Evolutionary conservation across 2,113 vertebrate species (phyloP).

Genomic region (Osmerus eperlanus): DNA sequence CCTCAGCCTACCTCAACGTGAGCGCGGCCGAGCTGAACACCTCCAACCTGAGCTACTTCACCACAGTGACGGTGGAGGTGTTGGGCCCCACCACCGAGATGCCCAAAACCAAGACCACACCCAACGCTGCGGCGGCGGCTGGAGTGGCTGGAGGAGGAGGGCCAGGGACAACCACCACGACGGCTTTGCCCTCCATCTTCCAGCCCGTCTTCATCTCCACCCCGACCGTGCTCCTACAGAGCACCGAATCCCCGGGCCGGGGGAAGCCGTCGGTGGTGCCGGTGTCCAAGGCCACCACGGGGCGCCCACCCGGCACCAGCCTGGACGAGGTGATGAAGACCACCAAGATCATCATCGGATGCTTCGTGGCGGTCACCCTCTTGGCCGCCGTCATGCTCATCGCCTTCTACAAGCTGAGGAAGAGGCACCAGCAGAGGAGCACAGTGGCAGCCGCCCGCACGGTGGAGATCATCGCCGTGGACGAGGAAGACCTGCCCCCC

Average conservation of each 20-base stretch:
- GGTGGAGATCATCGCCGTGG: slow-evolving; percentile 95
- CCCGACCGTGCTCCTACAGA: slow-evolving; percentile 89
- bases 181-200: slow-evolving; percentile 87
- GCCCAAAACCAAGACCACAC: slow-evolving; percentile 85
- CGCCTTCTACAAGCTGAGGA: slow-evolving; percentile 96
- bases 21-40: slow-evolving; percentile 96
- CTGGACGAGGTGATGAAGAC: slow-evolving; percentile 98
- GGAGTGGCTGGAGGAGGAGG: slow-evolving; percentile 56
- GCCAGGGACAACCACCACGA: slow-evolving; percentile 69
- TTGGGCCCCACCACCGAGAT: slow-evolving; percentile 85
- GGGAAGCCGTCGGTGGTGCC: slow-evolving; percentile 69
- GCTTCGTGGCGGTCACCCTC: slow-evolving; percentile 95
- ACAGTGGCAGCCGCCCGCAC: slow-evolving; percentile 88
- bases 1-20: slow-evolving; percentile 97
- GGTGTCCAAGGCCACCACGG: slow-evolving; percentile 72
- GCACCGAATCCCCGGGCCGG: slow-evolving; percentile 78
- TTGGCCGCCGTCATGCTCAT: slow-evolving; percentile 96
- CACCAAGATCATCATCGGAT: slow-evolving; percentile 98
- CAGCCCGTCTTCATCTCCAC: slow-evolving; percentile 95
- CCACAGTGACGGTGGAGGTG: slow-evolving; percentile 93
- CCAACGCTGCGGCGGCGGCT: slow-evolving; percentile 55
- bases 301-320: slow-evolving; percentile 78
- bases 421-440: slow-evolving; percentile 94
- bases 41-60: slow-evolving; percentile 97
- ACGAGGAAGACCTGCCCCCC: slow-evolving; percentile 89